Conservation (phyloP, 2,888 invertebrate species). For the Brenthis ino region DNA sequence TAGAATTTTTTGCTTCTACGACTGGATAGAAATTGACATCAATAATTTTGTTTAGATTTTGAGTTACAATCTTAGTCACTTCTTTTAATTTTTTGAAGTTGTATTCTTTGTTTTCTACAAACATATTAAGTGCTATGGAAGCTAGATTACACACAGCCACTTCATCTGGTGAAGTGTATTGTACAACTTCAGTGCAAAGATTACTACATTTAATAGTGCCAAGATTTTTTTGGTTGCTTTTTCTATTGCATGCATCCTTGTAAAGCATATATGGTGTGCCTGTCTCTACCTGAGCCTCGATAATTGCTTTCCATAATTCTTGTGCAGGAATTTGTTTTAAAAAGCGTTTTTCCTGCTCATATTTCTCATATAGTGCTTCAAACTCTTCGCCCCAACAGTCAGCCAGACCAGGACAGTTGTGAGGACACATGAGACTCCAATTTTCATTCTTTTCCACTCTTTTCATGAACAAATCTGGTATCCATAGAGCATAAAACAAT, state of each 20-base stretch:
- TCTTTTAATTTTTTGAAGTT: constrained; percentile 94
- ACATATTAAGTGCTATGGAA: constrained; percentile 98
- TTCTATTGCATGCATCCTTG: constrained; percentile 97
- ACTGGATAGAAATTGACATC: constrained; percentile 98
- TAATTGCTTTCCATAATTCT: constrained; percentile 95
- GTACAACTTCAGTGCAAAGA: constrained; percentile 98
- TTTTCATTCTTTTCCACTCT: constrained; percentile 91
- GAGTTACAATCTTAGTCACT: constrained; percentile 93
- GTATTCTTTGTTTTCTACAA: constrained; percentile 90
- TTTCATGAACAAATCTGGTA: constrained; percentile 99
- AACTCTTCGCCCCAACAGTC: constrained; percentile 98
- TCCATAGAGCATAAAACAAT: constrained; percentile 98
- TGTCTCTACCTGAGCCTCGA: constrained; percentile 97
- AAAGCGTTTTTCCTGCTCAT: constrained; percentile 90
- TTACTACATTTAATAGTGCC: constrained; percentile 99
- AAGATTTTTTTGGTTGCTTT: constrained; percentile 98
- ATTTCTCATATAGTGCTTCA: constrained; percentile 91
- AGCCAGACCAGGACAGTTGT: constrained; percentile 93
- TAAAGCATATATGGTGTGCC: constrained; percentile 99
- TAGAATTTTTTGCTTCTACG: constrained; percentile 92
- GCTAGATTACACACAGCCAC: constrained; percentile 99
- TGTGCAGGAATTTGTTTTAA: constrained; percentile 90
- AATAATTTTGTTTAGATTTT: constrained; percentile 97
- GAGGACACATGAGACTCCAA: constrained; percentile 99
- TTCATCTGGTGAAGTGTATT: constrained; percentile 96